Percentiles rank a stretch among this genome's conserved stretches.
Conservation (phyloP, 2,888 invertebrate genomes). For the Macroteleia sp. region DNA sequence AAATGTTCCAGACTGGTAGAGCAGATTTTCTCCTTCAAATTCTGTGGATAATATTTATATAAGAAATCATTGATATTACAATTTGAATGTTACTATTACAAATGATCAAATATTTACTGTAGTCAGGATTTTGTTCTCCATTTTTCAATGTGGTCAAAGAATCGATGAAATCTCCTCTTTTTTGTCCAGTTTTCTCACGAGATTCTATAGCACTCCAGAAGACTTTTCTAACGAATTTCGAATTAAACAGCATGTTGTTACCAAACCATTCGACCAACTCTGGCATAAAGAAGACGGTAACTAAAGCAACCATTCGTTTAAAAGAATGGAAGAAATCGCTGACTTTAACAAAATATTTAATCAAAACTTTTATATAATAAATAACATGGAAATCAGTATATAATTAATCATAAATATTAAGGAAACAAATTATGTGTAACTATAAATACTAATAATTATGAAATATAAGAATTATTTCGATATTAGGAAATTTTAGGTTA, state of each 20-base stretch:
- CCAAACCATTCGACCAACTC: slow-evolving; percentile 77
- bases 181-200: slow-evolving; percentile 72
- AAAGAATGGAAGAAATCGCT: slow-evolving; percentile 77
- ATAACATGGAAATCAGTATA: too few relatives aligned
- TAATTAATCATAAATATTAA: too few relatives aligned
- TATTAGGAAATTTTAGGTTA: too few relatives aligned
- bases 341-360: too few relatives aligned
- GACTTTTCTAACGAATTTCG: slow-evolving; percentile 73
- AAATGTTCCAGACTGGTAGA: slow-evolving; percentile 79
- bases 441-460: too few relatives aligned
- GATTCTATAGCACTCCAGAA: slow-evolving; percentile 76
- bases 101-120: slow-evolving; percentile 72
- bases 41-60: slow-evolving; percentile 63
- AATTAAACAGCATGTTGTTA: slow-evolving; percentile 74
- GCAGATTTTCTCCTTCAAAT: slow-evolving; percentile 78
- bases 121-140: slow-evolving; percentile 76
- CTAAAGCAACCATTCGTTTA: slow-evolving; percentile 78
- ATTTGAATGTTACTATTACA: too few relatives aligned
- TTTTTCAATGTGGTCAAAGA: slow-evolving; percentile 76
- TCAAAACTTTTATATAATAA: too few relatives aligned
- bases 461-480: too few relatives aligned
- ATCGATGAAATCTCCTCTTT: slow-evolving; percentile 78
- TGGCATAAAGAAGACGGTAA: slow-evolving; percentile 78
- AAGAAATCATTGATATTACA: too few relatives aligned
- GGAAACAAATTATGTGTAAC: too few relatives aligned